These are phyloP conservation scores for Crotophaga sulcirostris DNA, from an alignment of 2,113 vertebrate species.

Conservation along the genomic window DNA sequence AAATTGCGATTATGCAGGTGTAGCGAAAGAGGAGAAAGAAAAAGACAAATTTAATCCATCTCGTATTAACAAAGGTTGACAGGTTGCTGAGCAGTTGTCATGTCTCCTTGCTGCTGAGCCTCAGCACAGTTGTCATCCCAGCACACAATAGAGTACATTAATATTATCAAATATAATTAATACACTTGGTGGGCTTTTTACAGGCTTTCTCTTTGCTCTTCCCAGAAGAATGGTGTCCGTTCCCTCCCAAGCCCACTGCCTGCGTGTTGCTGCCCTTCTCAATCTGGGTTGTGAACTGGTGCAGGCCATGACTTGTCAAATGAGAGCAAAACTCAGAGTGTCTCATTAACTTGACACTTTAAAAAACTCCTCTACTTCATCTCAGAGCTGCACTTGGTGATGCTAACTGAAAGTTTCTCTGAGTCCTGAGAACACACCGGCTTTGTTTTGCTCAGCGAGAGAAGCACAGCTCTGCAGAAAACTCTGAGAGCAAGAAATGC, in stretches of 20 bases:
- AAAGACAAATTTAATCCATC: background rate
- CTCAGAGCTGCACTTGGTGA: background rate
- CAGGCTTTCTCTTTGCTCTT: background rate
- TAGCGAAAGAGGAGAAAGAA: background rate
- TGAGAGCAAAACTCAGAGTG: background rate
- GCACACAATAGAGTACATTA: fast-evolving
- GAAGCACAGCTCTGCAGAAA: background rate
- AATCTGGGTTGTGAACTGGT: fast-evolving
- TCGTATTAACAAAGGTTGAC: background rate
- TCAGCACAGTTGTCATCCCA: background rate
- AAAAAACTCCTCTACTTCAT: background rate
- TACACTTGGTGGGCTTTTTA: background rate
- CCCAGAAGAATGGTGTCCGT: background rate
- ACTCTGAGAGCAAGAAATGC: background rate
- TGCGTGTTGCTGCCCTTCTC: background rate
- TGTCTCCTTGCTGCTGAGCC: background rate
- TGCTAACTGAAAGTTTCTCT: background rate
- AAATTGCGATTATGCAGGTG: background rate
- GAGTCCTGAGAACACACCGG: background rate
- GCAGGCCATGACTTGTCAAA: background rate
- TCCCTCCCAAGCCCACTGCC: background rate
- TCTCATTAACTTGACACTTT: background rate
- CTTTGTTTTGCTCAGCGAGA: background rate
- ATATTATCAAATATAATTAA: background rate
- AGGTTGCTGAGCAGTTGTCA: background rate